Conservation (phyloP, 2,888 invertebrate species). For the Xestobium rufovillosum region DNA sequence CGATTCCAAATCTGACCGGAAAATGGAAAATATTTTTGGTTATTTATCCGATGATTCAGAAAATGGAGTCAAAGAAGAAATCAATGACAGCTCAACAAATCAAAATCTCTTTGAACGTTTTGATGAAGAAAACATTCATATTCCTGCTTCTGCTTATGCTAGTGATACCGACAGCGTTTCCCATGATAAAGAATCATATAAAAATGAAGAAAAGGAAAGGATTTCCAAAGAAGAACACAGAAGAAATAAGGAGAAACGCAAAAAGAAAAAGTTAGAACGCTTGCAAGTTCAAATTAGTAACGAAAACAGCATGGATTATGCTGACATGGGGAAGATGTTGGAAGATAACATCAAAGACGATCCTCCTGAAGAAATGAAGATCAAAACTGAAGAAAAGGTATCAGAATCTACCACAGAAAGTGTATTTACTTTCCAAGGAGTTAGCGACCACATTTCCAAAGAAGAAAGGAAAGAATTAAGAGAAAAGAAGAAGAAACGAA, state of each 20-base stretch:
- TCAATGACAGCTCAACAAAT: conserved; percentile 20
- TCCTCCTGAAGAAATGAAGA: conserved; percentile 33
- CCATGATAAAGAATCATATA: conserved; percentile 29
- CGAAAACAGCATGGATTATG: conserved; percentile 73
- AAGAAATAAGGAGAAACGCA: conserved; percentile 49
- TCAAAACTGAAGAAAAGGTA: conserved; percentile 41
- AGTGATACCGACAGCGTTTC: conserved; percentile 47
- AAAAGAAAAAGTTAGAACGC: conserved; percentile 41
- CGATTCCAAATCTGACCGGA: conserved; percentile 58
- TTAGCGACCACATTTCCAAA: conserved; percentile 29
- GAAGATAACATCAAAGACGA: conserved; percentile 74
- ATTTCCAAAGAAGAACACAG: conserved; percentile 46
- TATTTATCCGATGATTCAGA: conserved; percentile 68
- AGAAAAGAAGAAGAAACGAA: conserved; percentile 79
- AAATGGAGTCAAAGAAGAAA: conserved; percentile 34
- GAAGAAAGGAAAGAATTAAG: conserved; percentile 54
- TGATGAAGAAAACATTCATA: conserved; percentile 31
- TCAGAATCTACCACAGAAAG: conserved; percentile 16
- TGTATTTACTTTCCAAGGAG: conserved; percentile 19
- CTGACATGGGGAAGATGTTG: conserved; percentile 72
- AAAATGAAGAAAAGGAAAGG: conserved; percentile 32
- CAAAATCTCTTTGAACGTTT: conserved; percentile 21
- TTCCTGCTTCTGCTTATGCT: conserved; percentile 42
- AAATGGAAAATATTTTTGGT: conserved; percentile 85
- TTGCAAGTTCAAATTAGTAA: conserved; percentile 41